Evolutionary conservation across 2,888 invertebrate species (phyloP), one percentile per base, ranked within the genome.

Genomic region (Trachelus stipa): DNA sequence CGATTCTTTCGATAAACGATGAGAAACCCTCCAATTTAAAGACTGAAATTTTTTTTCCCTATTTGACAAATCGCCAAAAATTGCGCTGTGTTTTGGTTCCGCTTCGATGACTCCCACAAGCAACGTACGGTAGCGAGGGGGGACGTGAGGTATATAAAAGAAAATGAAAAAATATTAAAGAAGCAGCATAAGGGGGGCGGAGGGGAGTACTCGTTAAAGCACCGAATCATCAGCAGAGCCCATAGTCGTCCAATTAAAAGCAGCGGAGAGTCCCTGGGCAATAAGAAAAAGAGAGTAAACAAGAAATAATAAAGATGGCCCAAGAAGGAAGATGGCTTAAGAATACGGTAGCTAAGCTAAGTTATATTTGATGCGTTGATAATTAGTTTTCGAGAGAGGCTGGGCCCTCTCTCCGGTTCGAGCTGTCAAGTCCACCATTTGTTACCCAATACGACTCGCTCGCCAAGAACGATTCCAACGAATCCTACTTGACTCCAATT

Each of bases 281-380:
- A 83, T 80, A 81, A 81, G 82, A 81, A 81, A 81, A 83, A 78
- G 78, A 78, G 81, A 82, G 83, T 82, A 83, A 85, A 84, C 80
- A 85, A 85, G 81, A 85, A 85, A 85, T 85, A 84, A 84, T 84
- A 85, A 83, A 85, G 83, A 83, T 81, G 79, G 77, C 75, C 78
- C 82, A 82, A 83, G 82, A 84, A 81, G 77, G 83, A 83, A 82
- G 83, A 83, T 78, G 84, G 81, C 85, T 87, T 83, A 85, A 87
- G 87, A 89, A 90, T 89, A 90, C 89, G 84, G 88, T 89, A 89
- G 90, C 90, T 83, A 84, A 83, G 84, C 86, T 88, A 89, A 89
- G 88, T 89, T 90, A 88, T 87, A 90, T 88, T 89, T 90, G 89
- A 90, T 90, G 90, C 89, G 88, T 89, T 90, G 90, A 88, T 90